Percentiles rank a stretch among this genome's conserved stretches.
These are phyloP conservation scores for Malaclemys terrapin DNA, from an alignment of 2,113 vertebrate species.

Conservation along the genomic window DNA sequence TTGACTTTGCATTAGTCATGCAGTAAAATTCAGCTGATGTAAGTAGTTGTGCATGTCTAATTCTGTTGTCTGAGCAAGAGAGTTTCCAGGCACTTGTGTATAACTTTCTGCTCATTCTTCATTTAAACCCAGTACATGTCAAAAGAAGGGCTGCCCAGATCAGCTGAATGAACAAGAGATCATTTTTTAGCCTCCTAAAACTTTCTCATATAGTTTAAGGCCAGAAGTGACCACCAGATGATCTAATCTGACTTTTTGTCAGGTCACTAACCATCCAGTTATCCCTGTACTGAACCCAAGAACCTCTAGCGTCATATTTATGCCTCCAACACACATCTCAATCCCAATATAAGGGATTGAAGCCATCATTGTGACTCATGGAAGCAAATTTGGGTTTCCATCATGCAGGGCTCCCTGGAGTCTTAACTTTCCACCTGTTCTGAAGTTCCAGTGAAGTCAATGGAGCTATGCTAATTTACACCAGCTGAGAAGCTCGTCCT, in stretches of 20 bases:
- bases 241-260: not conserved
- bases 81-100: conserved; percentile 37
- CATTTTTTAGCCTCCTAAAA: not conserved
- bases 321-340: not conserved
- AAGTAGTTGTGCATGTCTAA: conserved; percentile 50
- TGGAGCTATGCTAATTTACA: not conserved
- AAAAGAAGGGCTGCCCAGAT: not conserved
- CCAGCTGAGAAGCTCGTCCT: not conserved
- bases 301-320: not conserved
- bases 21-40: conserved; percentile 44
- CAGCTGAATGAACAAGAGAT: not conserved
- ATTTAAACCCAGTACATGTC: not conserved
- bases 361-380: not conserved
- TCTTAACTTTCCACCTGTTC: not conserved
- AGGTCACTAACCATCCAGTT: not conserved
- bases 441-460: not conserved
- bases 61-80: conserved; percentile 14
- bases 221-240: not conserved
- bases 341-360: not conserved
- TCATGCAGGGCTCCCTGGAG: not conserved
- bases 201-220: not conserved
- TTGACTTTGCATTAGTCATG: conserved; percentile 25
- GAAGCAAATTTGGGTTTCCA: not conserved
- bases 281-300: too few relatives aligned
- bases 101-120: conserved; percentile 26